These are phyloP conservation scores for Enteromius paludinosus DNA, from an alignment of 2,797 vertebrate genomes.

Conservation along the genomic window DNA sequence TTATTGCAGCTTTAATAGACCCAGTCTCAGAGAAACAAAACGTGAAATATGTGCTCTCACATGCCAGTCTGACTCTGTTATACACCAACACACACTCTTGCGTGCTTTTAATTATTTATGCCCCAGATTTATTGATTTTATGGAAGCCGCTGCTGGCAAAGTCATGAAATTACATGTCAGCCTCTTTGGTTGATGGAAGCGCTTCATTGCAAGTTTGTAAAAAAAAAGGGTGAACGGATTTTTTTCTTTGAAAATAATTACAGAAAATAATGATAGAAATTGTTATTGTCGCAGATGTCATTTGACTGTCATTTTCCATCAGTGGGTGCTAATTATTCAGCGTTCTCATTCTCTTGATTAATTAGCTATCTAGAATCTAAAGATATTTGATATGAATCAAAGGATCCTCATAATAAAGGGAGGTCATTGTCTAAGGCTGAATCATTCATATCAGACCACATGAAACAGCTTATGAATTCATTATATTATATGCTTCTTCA, in stretches of 20 bases:
- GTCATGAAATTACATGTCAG: constrained; percentile 39
- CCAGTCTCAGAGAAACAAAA: constrained; percentile 12
- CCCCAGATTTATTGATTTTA: constrained; percentile 47
- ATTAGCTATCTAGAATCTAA: constrained; percentile 13
- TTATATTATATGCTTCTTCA: constrained; percentile 25
- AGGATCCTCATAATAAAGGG: constrained; percentile 15
- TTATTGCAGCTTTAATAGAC: constrained; percentile 33
- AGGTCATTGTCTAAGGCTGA: constrained; percentile 23
- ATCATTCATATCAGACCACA: constrained; percentile 9
- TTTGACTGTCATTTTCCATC: background rate
- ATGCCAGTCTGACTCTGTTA: background rate
- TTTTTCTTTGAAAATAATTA: background rate
- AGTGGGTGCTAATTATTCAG: background rate
- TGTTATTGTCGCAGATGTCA: background rate
- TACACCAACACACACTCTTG: constrained; percentile 16
- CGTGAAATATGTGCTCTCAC: constrained; percentile 45
- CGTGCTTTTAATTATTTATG: constrained; percentile 59
- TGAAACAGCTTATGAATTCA: constrained; percentile 21
- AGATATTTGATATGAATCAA: constrained; percentile 12
- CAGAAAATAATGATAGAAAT: background rate
- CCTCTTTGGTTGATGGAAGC: constrained; percentile 42
- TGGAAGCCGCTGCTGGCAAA: constrained; percentile 18
- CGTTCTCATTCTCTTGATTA: background rate
- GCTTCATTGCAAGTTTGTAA: constrained; percentile 20
- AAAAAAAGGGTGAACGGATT: background rate